Conservation (phyloP, 2,888 invertebrate species). For the Sphaeridia pumilis region DNA sequence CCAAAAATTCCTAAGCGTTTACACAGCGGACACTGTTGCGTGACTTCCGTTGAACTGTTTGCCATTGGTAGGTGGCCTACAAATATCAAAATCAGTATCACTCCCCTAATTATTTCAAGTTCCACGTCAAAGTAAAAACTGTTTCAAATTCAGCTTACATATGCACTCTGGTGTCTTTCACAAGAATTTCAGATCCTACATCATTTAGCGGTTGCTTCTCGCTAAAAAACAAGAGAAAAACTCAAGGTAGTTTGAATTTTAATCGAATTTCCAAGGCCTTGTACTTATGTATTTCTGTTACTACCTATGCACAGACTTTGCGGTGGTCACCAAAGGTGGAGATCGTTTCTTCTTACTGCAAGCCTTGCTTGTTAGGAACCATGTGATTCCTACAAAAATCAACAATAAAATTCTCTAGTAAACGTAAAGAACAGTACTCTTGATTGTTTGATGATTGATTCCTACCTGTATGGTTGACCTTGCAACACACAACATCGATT, state of each 20-base stretch:
- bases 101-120: neutral
- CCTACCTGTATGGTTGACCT: constrained; percentile 49
- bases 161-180: neutral
- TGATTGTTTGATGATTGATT: neutral
- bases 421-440: neutral
- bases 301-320: constrained; percentile 14
- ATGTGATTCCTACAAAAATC: constrained; percentile 16
- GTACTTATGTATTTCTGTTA: neutral
- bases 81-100: neutral
- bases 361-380: constrained; percentile 15
- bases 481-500: constrained; percentile 72
- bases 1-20: too few relatives aligned
- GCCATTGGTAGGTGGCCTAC: constrained; percentile 3
- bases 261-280: neutral
- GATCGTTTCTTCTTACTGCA: constrained; percentile 22
- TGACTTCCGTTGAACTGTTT: constrained; percentile 2
- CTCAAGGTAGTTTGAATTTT: neutral
- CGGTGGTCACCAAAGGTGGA: constrained; percentile 18
- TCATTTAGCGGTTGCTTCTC: constrained; percentile 26
- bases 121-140: neutral
- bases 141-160: neutral
- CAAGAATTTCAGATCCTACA: constrained; percentile 2
- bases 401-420: neutral
- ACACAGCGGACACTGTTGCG: constrained; percentile 6
- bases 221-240: constrained; percentile 9